These are phyloP conservation scores for Alectoris magna DNA, from an alignment of 2,797 vertebrate genomes.

Conservation along the genomic window DNA sequence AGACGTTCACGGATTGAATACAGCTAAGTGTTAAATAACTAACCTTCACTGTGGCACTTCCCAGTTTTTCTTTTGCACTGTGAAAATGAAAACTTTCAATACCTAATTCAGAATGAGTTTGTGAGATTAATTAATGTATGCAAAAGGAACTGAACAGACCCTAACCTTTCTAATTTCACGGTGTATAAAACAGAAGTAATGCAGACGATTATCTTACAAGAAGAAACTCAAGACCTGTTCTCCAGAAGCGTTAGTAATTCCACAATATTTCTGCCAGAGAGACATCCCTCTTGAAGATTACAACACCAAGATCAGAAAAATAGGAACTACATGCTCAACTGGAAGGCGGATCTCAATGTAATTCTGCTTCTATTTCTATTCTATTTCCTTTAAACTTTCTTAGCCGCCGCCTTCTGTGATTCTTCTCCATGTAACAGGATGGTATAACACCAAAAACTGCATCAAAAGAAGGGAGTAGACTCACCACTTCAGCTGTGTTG, in stretches of 20 bases:
- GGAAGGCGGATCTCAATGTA: not conserved
- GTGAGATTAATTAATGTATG: not conserved
- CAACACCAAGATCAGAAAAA: not conserved
- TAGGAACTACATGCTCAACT: not conserved
- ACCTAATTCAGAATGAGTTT: not conserved
- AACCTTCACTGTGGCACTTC: not conserved
- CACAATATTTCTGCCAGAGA: not conserved
- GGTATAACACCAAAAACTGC: not conserved
- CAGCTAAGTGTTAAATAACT: not conserved
- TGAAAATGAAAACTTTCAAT: not conserved
- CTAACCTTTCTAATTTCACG: constrained; percentile 45
- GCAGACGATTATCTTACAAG: not conserved
- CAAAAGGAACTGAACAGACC: not conserved
- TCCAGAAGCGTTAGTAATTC: not conserved
- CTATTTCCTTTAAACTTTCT: not conserved
- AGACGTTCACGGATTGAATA: rapidly evolving
- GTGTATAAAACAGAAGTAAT: constrained; percentile 21
- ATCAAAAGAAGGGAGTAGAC: not conserved
- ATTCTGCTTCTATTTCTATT: not conserved
- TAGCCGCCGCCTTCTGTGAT: not conserved
- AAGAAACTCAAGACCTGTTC: not conserved
- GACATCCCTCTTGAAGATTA: not conserved
- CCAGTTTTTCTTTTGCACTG: not conserved
- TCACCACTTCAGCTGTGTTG: not conserved
- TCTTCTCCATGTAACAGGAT: not conserved